phyloP scores from a whole-genome alignment of 2,888 invertebrate species.

The Nesidiocoris tenuis region DNA sequence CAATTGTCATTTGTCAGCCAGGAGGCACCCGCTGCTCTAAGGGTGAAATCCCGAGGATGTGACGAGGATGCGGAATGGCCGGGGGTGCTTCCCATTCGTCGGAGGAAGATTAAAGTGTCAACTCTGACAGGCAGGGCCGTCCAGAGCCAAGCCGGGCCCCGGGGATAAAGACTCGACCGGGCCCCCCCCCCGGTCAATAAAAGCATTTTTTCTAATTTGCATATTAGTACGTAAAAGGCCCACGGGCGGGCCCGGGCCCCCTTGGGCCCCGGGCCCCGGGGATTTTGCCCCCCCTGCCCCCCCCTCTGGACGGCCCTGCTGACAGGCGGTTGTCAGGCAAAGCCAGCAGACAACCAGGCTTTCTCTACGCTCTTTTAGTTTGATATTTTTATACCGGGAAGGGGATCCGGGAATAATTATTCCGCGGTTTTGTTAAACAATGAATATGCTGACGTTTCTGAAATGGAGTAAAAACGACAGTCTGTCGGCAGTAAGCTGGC shows the following conservation, averaged over 20 bases:
- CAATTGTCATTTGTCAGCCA: slow-evolving; percentile 33
- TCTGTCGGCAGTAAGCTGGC: too few relatives aligned
- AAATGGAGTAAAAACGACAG: too few relatives aligned
- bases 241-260: too few relatives aligned
- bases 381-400: slow-evolving; percentile 5
- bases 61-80: not conserved
- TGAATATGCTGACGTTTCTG: not conserved
- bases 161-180: too few relatives aligned
- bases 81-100: not conserved
- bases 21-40: not conserved
- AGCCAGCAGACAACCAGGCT: not conserved
- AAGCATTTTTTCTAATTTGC: too few relatives aligned
- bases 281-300: too few relatives aligned
- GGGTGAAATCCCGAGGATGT: slow-evolving; percentile 28
- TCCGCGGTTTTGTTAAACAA: slow-evolving; percentile 15
- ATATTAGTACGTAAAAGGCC: too few relatives aligned
- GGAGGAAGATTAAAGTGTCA: slow-evolving; percentile 37
- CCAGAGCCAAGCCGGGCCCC: too few relatives aligned
- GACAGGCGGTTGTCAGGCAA: slow-evolving; percentile 26
- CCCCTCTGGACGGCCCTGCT: too few relatives aligned
- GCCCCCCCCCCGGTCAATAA: too few relatives aligned
- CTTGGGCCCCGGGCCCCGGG: too few relatives aligned
- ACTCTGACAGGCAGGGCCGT: too few relatives aligned
- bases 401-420: not conserved
- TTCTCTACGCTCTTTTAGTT: slow-evolving; percentile 9